Evolutionary conservation across 2,113 vertebrate genomes (phyloP).

Genomic region (Crypturellus undulatus): DNA sequence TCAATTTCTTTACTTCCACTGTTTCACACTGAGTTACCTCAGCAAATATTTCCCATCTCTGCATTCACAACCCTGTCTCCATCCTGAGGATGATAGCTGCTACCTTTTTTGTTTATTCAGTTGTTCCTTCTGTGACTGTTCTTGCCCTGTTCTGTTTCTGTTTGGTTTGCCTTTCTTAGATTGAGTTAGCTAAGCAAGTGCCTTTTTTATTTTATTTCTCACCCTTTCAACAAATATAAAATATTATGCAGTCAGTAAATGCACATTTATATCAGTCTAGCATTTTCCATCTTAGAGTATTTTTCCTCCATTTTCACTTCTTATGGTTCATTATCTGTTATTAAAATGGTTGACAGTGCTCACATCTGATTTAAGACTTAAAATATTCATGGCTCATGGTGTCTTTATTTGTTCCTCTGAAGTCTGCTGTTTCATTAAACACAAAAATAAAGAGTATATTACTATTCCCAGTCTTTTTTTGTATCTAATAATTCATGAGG

Average conservation of each 20-base stretch:
- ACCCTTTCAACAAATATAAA: not conserved
- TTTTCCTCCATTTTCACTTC: not conserved
- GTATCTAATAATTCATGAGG: not conserved
- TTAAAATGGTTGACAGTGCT: constrained; percentile 6
- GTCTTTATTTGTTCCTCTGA: not conserved
- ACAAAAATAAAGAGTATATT: not conserved
- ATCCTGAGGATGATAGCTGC: not conserved
- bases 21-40: not conserved
- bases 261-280: not conserved
- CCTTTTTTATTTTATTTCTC: not conserved
- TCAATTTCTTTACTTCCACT: not conserved
- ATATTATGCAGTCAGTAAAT: not conserved
- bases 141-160: not conserved
- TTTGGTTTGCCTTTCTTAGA: not conserved
- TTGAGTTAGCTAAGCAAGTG: not conserved
- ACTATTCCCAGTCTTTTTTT: not conserved
- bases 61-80: not conserved
- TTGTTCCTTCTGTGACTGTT: not conserved
- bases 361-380: not conserved
- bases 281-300: not conserved
- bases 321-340: constrained; percentile 3
- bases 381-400: not conserved
- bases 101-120: not conserved
- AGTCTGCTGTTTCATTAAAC: not conserved
- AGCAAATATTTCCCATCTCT: not conserved